Conservation (phyloP, 2,113 vertebrate genomes). For the Odontesthes bonariensis region DNA sequence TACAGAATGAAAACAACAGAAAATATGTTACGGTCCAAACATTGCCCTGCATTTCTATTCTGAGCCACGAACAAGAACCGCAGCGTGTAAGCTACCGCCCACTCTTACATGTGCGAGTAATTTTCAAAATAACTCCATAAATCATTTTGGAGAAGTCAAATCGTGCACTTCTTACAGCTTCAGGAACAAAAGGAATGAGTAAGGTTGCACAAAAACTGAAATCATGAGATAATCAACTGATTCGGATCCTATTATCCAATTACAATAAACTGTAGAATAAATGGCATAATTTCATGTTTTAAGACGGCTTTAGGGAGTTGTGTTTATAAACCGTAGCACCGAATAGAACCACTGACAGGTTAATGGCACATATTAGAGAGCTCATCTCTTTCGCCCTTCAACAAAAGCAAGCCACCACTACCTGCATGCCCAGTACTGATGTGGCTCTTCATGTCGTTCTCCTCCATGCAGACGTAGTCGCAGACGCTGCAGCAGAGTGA, state of each 20-base stretch:
- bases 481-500: slow-evolving; percentile 96
- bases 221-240: not conserved
- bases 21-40: slow-evolving; percentile 65
- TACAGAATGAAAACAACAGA: slow-evolving; percentile 57
- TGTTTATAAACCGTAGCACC: no score
- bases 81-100: slow-evolving; percentile 63
- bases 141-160: slow-evolving; percentile 34
- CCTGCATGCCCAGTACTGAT: slow-evolving; percentile 92
- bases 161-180: slow-evolving; percentile 14
- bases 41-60: slow-evolving; percentile 60
- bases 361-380: no score
- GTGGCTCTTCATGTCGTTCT: slow-evolving; percentile 95
- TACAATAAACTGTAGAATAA: no score
- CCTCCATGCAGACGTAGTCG: slow-evolving; percentile 96
- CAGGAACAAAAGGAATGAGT: not conserved
- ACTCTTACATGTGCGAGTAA: slow-evolving; percentile 57
- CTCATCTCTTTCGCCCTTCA: no score
- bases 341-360: no score
- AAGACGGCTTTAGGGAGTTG: no score
- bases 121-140: slow-evolving; percentile 62
- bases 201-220: not conserved
- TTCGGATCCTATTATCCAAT: not conserved
- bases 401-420: slow-evolving; percentile 53
- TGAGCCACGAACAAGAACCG: slow-evolving; percentile 58
- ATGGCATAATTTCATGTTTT: no score